Conservation (phyloP, 2,113 vertebrate genomes). For the Cephalopterus ornatus region DNA sequence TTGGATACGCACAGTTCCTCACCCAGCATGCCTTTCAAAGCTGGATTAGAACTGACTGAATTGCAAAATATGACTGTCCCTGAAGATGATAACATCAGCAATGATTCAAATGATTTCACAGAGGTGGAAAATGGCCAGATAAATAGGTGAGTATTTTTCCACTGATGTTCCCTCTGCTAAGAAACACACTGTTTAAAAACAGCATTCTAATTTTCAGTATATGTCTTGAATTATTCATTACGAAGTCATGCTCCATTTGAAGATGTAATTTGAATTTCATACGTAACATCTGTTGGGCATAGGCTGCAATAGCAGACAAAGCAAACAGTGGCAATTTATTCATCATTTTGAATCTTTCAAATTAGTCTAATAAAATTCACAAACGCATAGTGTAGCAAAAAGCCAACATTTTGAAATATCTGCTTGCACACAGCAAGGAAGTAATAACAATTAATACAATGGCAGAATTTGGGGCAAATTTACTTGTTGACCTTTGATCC, state of each 20-base stretch:
- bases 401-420: background rate
- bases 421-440: background rate
- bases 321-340: slow-evolving; percentile 68
- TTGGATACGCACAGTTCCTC: slow-evolving; percentile 12
- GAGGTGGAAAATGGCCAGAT: slow-evolving; percentile 80
- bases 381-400: slow-evolving; percentile 25
- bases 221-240: slow-evolving; percentile 72
- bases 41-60: slow-evolving; percentile 77
- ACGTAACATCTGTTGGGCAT: slow-evolving; percentile 71
- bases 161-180: slow-evolving; percentile 9
- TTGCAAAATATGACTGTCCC: slow-evolving; percentile 80
- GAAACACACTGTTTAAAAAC: slow-evolving; percentile 59
- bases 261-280: slow-evolving; percentile 76
- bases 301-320: slow-evolving; percentile 65
- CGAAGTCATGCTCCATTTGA: slow-evolving; percentile 70
- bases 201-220: slow-evolving; percentile 60
- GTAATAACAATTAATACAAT: background rate
- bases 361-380: slow-evolving; percentile 67
- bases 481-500: background rate
- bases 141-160: slow-evolving; percentile 79
- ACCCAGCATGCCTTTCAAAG: slow-evolving; percentile 79
- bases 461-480: background rate
- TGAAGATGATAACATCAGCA: slow-evolving; percentile 81
- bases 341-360: slow-evolving; percentile 49
- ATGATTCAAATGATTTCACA: slow-evolving; percentile 81